phyloP scores from a whole-genome alignment of 2,113 vertebrate species.

The Lichenostomus cassidix region DNA sequence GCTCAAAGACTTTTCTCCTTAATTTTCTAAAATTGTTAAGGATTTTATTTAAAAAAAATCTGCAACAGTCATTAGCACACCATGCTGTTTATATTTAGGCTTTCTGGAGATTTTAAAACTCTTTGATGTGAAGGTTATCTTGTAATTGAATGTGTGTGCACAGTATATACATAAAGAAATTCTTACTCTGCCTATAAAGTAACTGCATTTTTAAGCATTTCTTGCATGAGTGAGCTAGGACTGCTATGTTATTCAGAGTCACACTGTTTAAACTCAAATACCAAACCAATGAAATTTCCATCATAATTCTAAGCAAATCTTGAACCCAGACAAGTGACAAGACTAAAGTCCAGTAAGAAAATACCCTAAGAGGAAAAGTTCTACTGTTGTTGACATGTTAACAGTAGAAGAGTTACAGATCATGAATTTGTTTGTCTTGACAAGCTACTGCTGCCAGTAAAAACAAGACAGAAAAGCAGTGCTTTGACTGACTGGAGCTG shows the following conservation, averaged over 20 bases:
- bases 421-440: neutral
- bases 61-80: neutral
- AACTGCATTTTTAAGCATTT: neutral
- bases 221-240: neutral
- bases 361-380: neutral
- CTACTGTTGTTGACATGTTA: neutral
- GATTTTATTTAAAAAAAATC: neutral
- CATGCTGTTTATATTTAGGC: neutral
- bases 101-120: neutral
- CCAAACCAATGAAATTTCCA: neutral
- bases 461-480: neutral
- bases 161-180: neutral
- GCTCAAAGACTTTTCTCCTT: neutral
- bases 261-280: neutral
- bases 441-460: neutral
- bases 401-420: slow-evolving; percentile 5
- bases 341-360: neutral
- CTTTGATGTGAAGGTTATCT: neutral
- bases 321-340: neutral
- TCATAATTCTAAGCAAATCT: neutral
- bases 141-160: neutral
- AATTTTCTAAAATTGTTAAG: neutral
- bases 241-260: neutral
- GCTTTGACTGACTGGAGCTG: neutral
- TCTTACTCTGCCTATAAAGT: neutral